These are phyloP conservation scores for Papilio helenus DNA, from an alignment of 1,140 invertebrate species.

Conservation along the genomic window DNA sequence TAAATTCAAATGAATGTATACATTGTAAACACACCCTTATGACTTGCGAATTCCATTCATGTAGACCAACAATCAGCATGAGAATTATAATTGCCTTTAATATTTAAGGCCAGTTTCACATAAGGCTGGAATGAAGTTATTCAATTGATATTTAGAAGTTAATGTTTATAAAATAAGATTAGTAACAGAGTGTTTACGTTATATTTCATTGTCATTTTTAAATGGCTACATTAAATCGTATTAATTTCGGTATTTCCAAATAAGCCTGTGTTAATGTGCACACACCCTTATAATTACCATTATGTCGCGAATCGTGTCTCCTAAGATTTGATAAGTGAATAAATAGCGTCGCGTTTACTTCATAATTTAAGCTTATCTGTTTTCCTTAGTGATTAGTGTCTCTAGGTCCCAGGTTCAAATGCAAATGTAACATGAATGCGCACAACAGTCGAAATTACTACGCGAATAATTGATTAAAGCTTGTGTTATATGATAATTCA, in stretches of 20 bases:
- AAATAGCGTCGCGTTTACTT: constrained; percentile 1
- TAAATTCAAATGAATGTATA: neutral
- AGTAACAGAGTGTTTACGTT: too few species aligned
- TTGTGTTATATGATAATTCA: neutral
- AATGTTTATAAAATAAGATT: too few species aligned
- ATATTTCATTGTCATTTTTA: too few species aligned
- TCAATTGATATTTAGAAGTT: neutral
- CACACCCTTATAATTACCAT: neutral
- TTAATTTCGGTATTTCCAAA: too few species aligned
- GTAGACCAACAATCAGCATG: constrained; percentile 28
- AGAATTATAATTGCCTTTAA: constrained; percentile 33
- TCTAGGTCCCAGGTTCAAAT: neutral
- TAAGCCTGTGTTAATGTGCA: neutral
- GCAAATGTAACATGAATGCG: neutral
- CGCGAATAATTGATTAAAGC: constrained; percentile 3
- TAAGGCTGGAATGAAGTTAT: neutral
- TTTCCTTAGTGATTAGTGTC: constrained; percentile 1
- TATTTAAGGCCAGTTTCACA: constrained; percentile 2
- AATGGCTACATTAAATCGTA: too few species aligned
- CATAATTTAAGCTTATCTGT: constrained; percentile 13
- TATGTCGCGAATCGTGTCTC: neutral
- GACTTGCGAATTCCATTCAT: constrained; percentile 32
- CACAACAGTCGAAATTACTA: neutral
- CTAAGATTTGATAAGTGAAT: constrained; percentile 19
- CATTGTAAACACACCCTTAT: constrained; percentile 17